phyloP scores from a whole-genome alignment of 2,113 vertebrate genomes.

The Perognathus longimembris region DNA sequence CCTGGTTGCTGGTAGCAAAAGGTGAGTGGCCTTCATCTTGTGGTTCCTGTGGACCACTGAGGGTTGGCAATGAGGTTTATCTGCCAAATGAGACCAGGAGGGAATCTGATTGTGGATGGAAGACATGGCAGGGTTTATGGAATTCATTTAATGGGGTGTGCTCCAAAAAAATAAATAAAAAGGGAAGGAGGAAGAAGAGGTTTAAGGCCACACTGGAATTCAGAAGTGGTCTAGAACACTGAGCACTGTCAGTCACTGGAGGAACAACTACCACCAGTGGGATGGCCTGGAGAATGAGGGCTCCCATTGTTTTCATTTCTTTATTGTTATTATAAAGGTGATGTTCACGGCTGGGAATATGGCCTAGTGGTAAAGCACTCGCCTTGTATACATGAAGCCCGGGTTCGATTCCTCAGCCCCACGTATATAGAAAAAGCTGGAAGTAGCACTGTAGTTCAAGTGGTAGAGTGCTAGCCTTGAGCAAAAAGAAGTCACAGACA shows the following conservation, averaged over 20 bases:
- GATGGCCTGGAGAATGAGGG: background rate
- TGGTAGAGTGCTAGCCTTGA: no score
- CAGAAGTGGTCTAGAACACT: background rate
- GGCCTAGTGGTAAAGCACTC: no score
- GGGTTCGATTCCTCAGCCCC: no score
- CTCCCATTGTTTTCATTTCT: background rate
- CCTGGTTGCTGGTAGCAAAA: background rate
- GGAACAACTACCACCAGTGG: no score
- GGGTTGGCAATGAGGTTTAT: background rate
- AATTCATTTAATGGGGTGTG: background rate
- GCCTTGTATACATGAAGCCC: no score
- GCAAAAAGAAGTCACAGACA: no score
- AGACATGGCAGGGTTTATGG: background rate
- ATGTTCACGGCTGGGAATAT: no score
- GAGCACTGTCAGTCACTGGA: background rate
- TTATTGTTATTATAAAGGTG: no score
- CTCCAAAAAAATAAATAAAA: background rate
- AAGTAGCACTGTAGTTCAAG: no score
- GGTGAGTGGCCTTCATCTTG: constrained; percentile 14
- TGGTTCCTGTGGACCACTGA: background rate
- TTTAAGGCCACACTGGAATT: background rate
- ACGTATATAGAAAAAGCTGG: no score
- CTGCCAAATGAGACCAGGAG: background rate
- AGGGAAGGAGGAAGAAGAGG: background rate
- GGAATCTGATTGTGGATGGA: background rate